These are phyloP conservation scores for Tenthredo livida DNA, from an alignment of 2,888 invertebrate species.

Conservation along the genomic window DNA sequence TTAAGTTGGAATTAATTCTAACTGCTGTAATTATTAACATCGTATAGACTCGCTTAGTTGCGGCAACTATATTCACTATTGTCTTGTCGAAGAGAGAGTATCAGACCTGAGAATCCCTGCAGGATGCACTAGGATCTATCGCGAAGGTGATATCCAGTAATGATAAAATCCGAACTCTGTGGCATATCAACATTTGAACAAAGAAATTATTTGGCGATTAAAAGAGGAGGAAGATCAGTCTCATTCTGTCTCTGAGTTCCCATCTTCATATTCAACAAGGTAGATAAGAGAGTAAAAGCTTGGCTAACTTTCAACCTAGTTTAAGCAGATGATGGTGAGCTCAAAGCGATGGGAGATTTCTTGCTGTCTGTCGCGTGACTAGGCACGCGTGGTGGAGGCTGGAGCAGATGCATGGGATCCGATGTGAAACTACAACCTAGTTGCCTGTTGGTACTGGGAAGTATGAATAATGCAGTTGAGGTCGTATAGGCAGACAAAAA, in stretches of 20 bases:
- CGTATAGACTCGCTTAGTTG: background rate
- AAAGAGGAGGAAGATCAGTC: background rate
- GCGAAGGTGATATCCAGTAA: constrained; percentile 13
- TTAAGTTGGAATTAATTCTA: constrained; percentile 22
- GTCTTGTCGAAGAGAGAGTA: constrained; percentile 22
- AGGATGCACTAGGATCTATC: background rate
- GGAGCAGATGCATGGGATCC: constrained; percentile 40
- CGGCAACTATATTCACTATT: constrained; percentile 10
- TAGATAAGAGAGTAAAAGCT: background rate
- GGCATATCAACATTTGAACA: background rate
- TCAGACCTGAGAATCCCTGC: background rate
- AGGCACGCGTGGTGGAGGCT: constrained; percentile 30
- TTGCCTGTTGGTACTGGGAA: background rate
- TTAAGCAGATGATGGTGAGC: constrained; percentile 5
- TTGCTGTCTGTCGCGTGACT: constrained; percentile 40
- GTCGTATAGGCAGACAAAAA: background rate
- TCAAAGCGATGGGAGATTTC: constrained; percentile 21
- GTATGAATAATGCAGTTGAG: constrained; percentile 41
- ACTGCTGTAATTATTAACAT: constrained; percentile 32
- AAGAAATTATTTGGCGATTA: background rate
- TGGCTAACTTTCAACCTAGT: constrained; percentile 3
- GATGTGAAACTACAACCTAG: constrained; percentile 35
- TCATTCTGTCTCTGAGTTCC: background rate
- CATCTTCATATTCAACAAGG: background rate
- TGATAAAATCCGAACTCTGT: background rate